Percentiles rank a stretch among this genome's conserved stretches.
phyloP scores from a whole-genome alignment of 2,888 invertebrate genomes.

The Hirtodrosophila trivittata region DNA sequence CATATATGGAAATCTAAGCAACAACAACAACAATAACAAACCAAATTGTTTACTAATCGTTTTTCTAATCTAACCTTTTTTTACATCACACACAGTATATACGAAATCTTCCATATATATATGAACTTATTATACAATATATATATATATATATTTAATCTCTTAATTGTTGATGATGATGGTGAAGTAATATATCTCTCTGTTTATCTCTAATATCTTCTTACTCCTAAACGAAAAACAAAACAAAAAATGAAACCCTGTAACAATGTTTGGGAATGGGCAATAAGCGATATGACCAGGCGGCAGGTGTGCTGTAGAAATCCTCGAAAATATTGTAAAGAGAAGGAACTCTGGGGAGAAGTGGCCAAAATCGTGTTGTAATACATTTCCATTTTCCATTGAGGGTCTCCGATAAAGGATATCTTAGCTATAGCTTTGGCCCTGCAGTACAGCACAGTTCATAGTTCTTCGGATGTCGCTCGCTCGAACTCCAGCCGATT shows the following conservation, averaged over 20 bases:
- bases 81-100: slow-evolving; percentile 77
- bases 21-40: slow-evolving; percentile 35
- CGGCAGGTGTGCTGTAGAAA: slow-evolving; percentile 86
- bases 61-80: slow-evolving; percentile 75
- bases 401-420: slow-evolving; percentile 43
- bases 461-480: slow-evolving; percentile 36
- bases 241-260: slow-evolving; percentile 38
- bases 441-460: slow-evolving; percentile 37
- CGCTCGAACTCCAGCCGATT: slow-evolving; percentile 19
- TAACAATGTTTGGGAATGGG: slow-evolving; percentile 87
- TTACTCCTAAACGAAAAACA: slow-evolving; percentile 52
- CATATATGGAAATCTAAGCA: slow-evolving; percentile 29
- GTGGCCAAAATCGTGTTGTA: slow-evolving; percentile 84
- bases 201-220: slow-evolving; percentile 72
- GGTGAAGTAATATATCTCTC: slow-evolving; percentile 74
- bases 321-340: slow-evolving; percentile 84
- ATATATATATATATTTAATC: slow-evolving; percentile 59
- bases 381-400: slow-evolving; percentile 83
- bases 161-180: slow-evolving; percentile 79
- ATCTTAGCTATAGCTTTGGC: slow-evolving; percentile 21
- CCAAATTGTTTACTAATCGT: slow-evolving; percentile 76
- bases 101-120: slow-evolving; percentile 26
- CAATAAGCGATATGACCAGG: slow-evolving; percentile 89
- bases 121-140: slow-evolving; percentile 38
- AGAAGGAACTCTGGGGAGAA: slow-evolving; percentile 84